A percentile compares a stretch with the other conserved stretches of the same genome.
Evolutionary conservation across 1,140 invertebrate species (phyloP).

Genomic region (Lutraria rhynchaena): DNA sequence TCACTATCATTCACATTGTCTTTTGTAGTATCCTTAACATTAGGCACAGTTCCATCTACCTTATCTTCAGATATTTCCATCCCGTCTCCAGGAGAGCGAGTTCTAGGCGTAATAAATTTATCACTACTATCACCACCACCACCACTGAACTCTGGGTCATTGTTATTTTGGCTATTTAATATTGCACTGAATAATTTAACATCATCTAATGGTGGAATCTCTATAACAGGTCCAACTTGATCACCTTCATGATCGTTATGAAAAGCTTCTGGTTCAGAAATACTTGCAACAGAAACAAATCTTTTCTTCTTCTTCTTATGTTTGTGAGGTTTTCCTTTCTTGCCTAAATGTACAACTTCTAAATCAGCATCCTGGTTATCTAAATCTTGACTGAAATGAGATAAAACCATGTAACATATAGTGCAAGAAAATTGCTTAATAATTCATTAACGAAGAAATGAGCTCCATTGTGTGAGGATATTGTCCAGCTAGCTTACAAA

Average conservation of each 20-base stretch:
- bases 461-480: no score
- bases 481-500: no score
- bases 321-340: constrained; percentile 46
- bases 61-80: constrained; percentile 9
- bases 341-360: constrained; percentile 38
- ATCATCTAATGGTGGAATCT: constrained; percentile 51
- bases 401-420: no score
- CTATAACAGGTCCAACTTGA: constrained; percentile 22
- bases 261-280: constrained; percentile 21
- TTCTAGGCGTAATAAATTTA: not conserved
- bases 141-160: constrained; percentile 1
- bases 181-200: constrained; percentile 43
- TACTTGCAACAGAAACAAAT: constrained; percentile 37
- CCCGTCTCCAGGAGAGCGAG: constrained; percentile 35
- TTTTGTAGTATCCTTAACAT: not conserved
- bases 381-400: constrained; percentile 35
- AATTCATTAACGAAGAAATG: no score
- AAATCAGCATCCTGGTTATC: not conserved
- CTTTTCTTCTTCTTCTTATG: constrained; percentile 39
- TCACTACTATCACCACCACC: not conserved
- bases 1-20: not conserved
- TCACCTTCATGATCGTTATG: not conserved
- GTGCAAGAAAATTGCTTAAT: no score
- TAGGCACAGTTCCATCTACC: constrained; percentile 7
- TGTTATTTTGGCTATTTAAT: constrained; percentile 49